A percentile compares a stretch with the other conserved stretches of the same genome.
Evolutionary conservation across 1,140 invertebrate genomes (phyloP).

Genomic region (Papilio xuthus): DNA sequence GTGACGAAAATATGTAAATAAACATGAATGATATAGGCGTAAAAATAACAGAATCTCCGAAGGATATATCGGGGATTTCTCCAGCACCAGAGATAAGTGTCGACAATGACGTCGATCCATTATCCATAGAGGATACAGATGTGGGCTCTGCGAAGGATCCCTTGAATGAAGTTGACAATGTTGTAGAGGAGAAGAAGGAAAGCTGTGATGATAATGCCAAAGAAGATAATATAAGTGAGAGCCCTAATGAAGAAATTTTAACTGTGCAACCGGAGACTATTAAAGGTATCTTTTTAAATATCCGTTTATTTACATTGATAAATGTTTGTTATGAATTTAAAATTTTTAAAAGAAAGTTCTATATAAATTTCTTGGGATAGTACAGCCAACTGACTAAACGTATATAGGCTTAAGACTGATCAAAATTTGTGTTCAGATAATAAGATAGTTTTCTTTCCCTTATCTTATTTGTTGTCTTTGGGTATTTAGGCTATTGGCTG

Average conservation of each 20-base stretch:
- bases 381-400: too few species aligned
- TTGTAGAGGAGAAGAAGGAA: conserved; percentile 53
- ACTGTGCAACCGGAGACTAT: conserved; percentile 46
- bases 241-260: conserved; percentile 42
- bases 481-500: too few species aligned
- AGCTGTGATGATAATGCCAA: conserved; percentile 74
- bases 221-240: conserved; percentile 64
- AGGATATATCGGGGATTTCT: conserved; percentile 58
- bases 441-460: too few species aligned
- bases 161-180: conserved; percentile 46
- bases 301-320: not conserved
- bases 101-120: conserved; percentile 74
- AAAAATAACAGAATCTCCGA: conserved; percentile 75
- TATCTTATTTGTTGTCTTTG: too few species aligned
- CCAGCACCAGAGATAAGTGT: conserved; percentile 51
- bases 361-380: too few species aligned
- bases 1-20: conserved; percentile 79
- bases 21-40: conserved; percentile 80
- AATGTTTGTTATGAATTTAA: not conserved
- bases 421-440: too few species aligned
- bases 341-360: not conserved
- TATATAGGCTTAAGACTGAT: too few species aligned
- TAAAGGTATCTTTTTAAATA: conserved; percentile 44
- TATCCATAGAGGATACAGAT: conserved; percentile 65
- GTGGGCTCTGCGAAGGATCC: conserved; percentile 51